phyloP scores from a whole-genome alignment of 2,888 invertebrate species.

The Dryobota labecula region DNA sequence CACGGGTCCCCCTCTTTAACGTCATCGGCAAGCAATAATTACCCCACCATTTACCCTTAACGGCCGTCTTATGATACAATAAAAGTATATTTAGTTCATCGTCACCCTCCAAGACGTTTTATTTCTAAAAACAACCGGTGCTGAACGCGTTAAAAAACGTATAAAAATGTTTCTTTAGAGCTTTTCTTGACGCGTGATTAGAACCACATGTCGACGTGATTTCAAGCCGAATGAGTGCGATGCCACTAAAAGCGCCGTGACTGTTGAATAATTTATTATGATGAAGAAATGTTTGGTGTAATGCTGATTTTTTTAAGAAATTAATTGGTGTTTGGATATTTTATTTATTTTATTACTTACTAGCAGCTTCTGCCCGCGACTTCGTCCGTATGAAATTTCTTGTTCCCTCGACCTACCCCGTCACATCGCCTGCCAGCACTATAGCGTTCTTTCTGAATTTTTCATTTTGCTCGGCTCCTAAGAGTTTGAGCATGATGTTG shows the following conservation, averaged over 20 bases:
- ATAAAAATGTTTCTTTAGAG: conserved; percentile 68
- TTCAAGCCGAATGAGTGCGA: conserved; percentile 48
- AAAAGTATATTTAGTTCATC: conserved; percentile 60
- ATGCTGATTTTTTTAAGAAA: conserved; percentile 4
- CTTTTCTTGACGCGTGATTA: conserved; percentile 66
- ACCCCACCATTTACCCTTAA: conserved; percentile 40
- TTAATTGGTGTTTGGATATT: background rate
- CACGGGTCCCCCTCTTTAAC: conserved; percentile 15
- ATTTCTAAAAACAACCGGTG: conserved; percentile 69
- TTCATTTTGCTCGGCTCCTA: no score
- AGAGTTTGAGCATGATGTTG: no score
- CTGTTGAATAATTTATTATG: conserved; percentile 44
- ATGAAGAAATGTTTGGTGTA: conserved; percentile 11
- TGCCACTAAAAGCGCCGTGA: conserved; percentile 20
- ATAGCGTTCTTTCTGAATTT: no score
- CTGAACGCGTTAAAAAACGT: conserved; percentile 66
- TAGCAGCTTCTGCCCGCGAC: no score
- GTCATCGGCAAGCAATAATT: conserved; percentile 41
- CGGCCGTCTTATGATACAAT: conserved; percentile 57
- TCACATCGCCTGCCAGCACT: no score
- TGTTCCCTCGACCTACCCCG: no score
- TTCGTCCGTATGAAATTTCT: no score
- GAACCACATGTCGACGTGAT: conserved; percentile 66
- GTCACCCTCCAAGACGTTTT: conserved; percentile 58
- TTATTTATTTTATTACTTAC: no score